Evolutionary conservation across 2,888 invertebrate genomes (phyloP), one percentile per base, ranked within the genome.

Genomic region (Portevinia maculata): DNA sequence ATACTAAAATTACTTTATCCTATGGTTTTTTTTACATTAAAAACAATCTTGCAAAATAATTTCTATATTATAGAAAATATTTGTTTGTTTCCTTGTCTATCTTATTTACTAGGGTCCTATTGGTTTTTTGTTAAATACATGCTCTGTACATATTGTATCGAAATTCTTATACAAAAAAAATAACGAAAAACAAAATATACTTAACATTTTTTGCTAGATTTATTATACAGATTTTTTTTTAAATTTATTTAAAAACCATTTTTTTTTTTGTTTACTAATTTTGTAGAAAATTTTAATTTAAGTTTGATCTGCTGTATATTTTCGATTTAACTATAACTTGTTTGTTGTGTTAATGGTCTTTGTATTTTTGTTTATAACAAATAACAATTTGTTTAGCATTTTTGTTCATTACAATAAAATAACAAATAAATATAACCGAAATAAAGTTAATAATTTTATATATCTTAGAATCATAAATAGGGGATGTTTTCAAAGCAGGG

Each of bases 1-100:
- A 39, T 78, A 65, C 39, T 74, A 74, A 81, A 70, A 75, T 55
- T 65, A 57, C 11, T 48, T 64, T 64, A 74, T 52, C 39, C 52
- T 74, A 74, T 15, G 6, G 11, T 50, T 65, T 60, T 65, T 53
- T 67, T 74, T 64, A 70, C 69, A 70, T 57, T 57, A 48, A 79
- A 74, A 73, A 75, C 57, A 69, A 53, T 71, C 46, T 62, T 79
- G 69, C 50, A 62, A 48, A 75, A 64, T 69, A 59, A 59, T 64
- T 81, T 70, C 70, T 81, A 64, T 75, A 52, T 70, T 70, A 81
- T 81, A 81, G 75, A 81, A 79, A 74, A 74, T 79, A 70, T 75
- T 46, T 60, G 11, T 60, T 15, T 32, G 28, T 65, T 37, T 44
- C 17, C 60, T 53, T 79, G 53, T 75, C 69, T 81, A 75, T 59